Evolutionary conservation across 2,797 vertebrate genomes (phyloP).

Genomic region (Philypnodon macrostomus): DNA sequence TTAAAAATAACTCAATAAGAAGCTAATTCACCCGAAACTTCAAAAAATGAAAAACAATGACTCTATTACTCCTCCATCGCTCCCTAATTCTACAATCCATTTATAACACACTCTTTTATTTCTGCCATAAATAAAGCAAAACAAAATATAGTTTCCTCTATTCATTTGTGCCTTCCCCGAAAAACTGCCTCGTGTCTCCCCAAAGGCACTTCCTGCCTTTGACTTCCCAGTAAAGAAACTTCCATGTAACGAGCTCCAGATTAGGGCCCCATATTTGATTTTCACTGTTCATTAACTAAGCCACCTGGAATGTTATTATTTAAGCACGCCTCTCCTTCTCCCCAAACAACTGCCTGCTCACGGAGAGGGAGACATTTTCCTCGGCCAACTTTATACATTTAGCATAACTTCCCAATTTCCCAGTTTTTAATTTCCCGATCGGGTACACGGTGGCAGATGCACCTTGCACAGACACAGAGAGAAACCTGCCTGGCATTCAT

Average conservation of each 20-base stretch:
- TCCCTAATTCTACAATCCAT: slow-evolving; percentile 12
- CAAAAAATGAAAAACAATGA: slow-evolving; percentile 10
- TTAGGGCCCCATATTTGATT: slow-evolving; percentile 83
- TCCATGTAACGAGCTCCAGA: slow-evolving; percentile 81
- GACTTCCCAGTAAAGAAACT: slow-evolving; percentile 81
- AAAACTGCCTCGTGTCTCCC: slow-evolving; percentile 32
- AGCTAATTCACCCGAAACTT: slow-evolving; percentile 5
- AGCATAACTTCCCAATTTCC: slow-evolving; percentile 68
- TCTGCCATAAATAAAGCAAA: slow-evolving; percentile 5
- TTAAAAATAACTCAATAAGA: slow-evolving; percentile 9
- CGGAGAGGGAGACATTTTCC: slow-evolving; percentile 73
- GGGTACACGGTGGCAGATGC: slow-evolving; percentile 70
- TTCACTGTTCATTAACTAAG: slow-evolving; percentile 87
- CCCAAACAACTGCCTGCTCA: slow-evolving; percentile 82
- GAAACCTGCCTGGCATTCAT: slow-evolving; percentile 60
- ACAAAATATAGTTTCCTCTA: slow-evolving; percentile 29
- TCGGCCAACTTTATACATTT: slow-evolving; percentile 79
- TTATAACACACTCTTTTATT: neutral
- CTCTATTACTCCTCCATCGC: slow-evolving; percentile 2
- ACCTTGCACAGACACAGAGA: slow-evolving; percentile 60
- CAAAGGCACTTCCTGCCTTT: slow-evolving; percentile 69
- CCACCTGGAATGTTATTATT: slow-evolving; percentile 86
- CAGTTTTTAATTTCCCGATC: slow-evolving; percentile 76
- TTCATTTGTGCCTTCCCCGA: slow-evolving; percentile 6
- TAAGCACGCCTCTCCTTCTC: slow-evolving; percentile 78